Conservation (phyloP, 2,113 vertebrate species). For the Craseonycteris thonglongyai region DNA sequence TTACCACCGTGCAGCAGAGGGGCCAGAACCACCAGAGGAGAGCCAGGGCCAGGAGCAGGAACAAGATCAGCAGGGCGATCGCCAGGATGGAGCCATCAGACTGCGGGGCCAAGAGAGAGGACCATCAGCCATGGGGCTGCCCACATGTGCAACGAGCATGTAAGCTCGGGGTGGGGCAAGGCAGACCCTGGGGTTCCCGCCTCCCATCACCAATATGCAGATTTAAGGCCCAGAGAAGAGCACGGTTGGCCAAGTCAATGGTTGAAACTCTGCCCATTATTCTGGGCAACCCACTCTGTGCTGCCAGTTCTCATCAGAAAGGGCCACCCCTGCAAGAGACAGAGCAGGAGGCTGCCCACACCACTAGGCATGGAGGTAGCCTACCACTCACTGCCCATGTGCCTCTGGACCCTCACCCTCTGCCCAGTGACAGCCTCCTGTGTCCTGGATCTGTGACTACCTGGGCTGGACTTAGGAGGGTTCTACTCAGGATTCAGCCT, state of each 20-base stretch:
- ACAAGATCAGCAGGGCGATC: conserved; percentile 92
- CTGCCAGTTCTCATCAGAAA: not conserved
- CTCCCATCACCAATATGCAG: not conserved
- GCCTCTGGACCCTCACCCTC: not conserved
- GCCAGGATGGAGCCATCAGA: conserved; percentile 97
- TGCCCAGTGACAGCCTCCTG: not conserved
- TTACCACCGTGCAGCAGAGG: conserved; percentile 98
- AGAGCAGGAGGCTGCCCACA: not conserved
- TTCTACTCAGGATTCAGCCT: not conserved
- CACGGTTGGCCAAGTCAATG: not conserved
- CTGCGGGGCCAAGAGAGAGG: conserved; percentile 79
- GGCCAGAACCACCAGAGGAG: conserved; percentile 99
- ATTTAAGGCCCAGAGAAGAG: not conserved
- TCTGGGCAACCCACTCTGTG: not conserved
- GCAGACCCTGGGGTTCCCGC: not conserved
- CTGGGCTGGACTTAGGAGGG: not conserved
- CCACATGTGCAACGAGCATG: rapidly evolving
- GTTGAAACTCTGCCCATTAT: not conserved
- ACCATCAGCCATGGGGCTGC: not conserved
- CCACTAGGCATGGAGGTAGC: not conserved
- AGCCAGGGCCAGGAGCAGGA: conserved; percentile 89
- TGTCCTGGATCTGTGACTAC: not conserved
- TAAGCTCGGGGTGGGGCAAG: no score
- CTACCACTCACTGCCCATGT: not conserved
- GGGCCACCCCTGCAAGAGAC: not conserved